These are phyloP conservation scores for Allobates femoralis DNA, from an alignment of 2,797 vertebrate genomes.

Conservation along the genomic window DNA sequence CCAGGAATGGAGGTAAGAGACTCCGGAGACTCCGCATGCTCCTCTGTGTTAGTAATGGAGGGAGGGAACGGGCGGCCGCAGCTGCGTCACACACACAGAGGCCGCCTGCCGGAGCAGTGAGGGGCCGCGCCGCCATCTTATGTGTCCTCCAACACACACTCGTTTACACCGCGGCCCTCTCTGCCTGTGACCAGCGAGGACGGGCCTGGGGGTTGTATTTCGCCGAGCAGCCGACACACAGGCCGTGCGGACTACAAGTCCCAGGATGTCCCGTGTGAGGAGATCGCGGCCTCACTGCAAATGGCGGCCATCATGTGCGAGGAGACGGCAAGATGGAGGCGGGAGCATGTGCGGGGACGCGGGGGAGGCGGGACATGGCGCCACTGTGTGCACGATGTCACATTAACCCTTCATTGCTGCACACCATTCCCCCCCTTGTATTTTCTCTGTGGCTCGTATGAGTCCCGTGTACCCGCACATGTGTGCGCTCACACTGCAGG, in stretches of 20 bases:
- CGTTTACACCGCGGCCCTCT: too few species aligned
- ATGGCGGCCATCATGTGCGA: constrained; percentile 42
- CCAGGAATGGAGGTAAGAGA: constrained; percentile 81
- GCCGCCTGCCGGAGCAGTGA: not conserved
- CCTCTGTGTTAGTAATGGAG: too few species aligned
- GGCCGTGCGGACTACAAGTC: not conserved
- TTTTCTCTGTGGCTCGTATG: too few species aligned
- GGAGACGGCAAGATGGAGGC: constrained; percentile 36
- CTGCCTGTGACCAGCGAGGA: not conserved
- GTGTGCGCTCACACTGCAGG: too few species aligned
- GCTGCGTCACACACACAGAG: not conserved
- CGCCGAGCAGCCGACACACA: too few species aligned
- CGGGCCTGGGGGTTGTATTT: not conserved
- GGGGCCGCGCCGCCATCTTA: too few species aligned
- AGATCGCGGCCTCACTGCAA: not conserved
- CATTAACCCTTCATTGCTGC: too few species aligned
- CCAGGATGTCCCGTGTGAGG: not conserved
- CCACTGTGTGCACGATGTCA: too few species aligned
- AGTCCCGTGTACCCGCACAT: too few species aligned
- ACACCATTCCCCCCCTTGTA: too few species aligned
- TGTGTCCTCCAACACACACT: too few species aligned
- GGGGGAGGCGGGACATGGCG: not conserved
- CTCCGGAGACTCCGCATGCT: too few species aligned
- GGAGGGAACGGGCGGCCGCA: not conserved
- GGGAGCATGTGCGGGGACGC: not conserved